phyloP scores from a whole-genome alignment of 2,113 vertebrate genomes.

The Australoheros scitulus region DNA sequence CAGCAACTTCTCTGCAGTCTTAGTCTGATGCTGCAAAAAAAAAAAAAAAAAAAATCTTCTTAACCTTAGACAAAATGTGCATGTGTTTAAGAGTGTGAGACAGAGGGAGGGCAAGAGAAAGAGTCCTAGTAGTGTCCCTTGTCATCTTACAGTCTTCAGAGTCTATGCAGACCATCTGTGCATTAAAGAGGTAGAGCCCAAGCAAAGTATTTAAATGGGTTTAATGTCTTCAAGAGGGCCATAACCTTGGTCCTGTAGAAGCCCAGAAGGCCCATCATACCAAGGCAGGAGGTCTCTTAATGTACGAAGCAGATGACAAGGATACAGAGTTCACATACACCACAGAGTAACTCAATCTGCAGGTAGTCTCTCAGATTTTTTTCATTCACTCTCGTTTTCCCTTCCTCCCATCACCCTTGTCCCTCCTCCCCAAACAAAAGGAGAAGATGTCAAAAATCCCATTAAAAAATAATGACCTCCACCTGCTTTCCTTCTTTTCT shows the following conservation, averaged over 20 bases:
- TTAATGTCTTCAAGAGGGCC: slow-evolving; percentile 67
- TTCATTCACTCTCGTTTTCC: slow-evolving; percentile 2
- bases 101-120: background rate
- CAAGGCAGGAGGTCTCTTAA: slow-evolving; percentile 70
- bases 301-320: slow-evolving; percentile 77
- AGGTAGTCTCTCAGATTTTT: slow-evolving; percentile 65
- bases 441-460: slow-evolving; percentile 74
- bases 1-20: slow-evolving; percentile 27
- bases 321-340: slow-evolving; percentile 71
- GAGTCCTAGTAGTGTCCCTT: slow-evolving; percentile 44
- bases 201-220: slow-evolving; percentile 64
- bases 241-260: slow-evolving; percentile 68
- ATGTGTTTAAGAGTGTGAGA: background rate
- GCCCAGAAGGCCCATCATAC: slow-evolving; percentile 66
- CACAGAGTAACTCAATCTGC: slow-evolving; percentile 69
- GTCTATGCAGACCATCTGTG: slow-evolving; percentile 72
- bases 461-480: slow-evolving; percentile 79
- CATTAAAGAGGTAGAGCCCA: slow-evolving; percentile 64
- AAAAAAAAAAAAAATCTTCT: background rate
- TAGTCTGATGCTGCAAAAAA: slow-evolving; percentile 36
- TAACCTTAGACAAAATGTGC: slow-evolving; percentile 25
- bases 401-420: slow-evolving; percentile 43
- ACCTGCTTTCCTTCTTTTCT: slow-evolving; percentile 67
- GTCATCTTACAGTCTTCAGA: slow-evolving; percentile 59
- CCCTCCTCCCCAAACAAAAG: slow-evolving; percentile 63